phyloP scores from a whole-genome alignment of 2,797 vertebrate species.

The Phalanger gymnotis region DNA sequence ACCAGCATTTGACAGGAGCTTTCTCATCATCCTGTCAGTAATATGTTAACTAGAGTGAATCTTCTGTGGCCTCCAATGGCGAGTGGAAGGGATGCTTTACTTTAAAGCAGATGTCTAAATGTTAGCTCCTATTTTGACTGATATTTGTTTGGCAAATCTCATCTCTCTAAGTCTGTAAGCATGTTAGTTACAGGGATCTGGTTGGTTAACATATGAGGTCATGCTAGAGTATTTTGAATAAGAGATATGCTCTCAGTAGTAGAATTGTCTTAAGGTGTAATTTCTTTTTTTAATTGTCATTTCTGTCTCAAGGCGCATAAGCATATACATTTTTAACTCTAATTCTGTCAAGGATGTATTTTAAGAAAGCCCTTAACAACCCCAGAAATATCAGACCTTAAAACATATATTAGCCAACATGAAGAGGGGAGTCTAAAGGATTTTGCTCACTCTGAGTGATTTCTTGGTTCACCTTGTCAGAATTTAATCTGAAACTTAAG shows the following conservation, averaged over 20 bases:
- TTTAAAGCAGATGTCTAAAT: slow-evolving; percentile 80
- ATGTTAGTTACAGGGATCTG: slow-evolving; percentile 50
- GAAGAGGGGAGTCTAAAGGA: not conserved
- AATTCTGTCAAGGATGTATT: slow-evolving; percentile 34
- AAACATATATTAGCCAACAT: slow-evolving; percentile 17
- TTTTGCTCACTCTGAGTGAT: slow-evolving; percentile 56
- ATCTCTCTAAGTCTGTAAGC: slow-evolving; percentile 44
- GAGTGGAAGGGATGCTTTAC: slow-evolving; percentile 83
- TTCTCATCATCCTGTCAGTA: slow-evolving; percentile 96
- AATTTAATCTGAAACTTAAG: slow-evolving; percentile 13
- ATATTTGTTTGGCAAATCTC: slow-evolving; percentile 66
- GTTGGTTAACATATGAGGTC: not conserved
- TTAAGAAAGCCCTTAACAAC: slow-evolving; percentile 31
- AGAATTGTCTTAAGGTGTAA: not conserved
- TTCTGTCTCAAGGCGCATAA: slow-evolving; percentile 35
- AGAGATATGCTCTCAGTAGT: fast-evolving
- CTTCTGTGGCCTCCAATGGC: slow-evolving; percentile 87
- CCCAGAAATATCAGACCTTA: not conserved
- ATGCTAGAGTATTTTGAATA: slow-evolving; percentile 35
- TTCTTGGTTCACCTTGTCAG: slow-evolving; percentile 3
- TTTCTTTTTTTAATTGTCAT: not conserved
- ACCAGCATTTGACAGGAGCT: slow-evolving; percentile 93
- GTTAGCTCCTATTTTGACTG: slow-evolving; percentile 67
- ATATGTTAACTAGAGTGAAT: slow-evolving; percentile 96
- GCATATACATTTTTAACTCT: slow-evolving; percentile 58